Evolutionary conservation across 2,797 vertebrate genomes (phyloP).

Genomic region (Hephaestus fuliginosus): DNA sequence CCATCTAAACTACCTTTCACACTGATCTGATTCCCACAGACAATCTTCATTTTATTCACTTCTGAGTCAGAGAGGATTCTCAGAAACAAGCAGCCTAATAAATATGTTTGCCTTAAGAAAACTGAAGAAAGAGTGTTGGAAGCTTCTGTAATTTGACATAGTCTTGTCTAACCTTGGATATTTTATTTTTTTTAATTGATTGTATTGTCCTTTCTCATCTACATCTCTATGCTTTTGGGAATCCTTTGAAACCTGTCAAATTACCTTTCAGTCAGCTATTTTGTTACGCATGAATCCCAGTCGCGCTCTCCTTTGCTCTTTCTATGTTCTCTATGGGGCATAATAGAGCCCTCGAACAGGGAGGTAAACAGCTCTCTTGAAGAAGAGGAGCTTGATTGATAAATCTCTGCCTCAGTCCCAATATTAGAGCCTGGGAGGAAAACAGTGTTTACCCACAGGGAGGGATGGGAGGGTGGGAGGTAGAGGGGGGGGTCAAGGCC

Average conservation of each 20-base stretch:
- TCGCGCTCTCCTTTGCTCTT: slow-evolving; percentile 34
- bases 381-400: slow-evolving; percentile 51
- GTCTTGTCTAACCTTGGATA: slow-evolving; percentile 41
- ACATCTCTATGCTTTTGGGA: slow-evolving; percentile 43
- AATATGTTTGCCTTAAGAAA: slow-evolving; percentile 19
- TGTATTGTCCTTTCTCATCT: slow-evolving; percentile 21
- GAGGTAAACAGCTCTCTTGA: slow-evolving; percentile 45
- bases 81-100: slow-evolving; percentile 14
- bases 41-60: slow-evolving; percentile 42
- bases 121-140: slow-evolving; percentile 8
- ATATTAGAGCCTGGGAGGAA: slow-evolving; percentile 40
- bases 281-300: slow-evolving; percentile 39
- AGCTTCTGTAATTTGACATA: slow-evolving; percentile 33
- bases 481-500: slow-evolving; percentile 28
- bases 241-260: slow-evolving; percentile 46
- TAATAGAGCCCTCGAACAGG: slow-evolving; percentile 57
- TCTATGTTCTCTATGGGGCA: slow-evolving; percentile 42
- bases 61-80: slow-evolving; percentile 37
- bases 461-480: no score
- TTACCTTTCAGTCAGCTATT: slow-evolving; percentile 32
- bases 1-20: slow-evolving; percentile 45
- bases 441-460: slow-evolving; percentile 49
- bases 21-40: slow-evolving; percentile 46
- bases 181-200: not conserved
- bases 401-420: slow-evolving; percentile 46